A percentile compares a stretch with the other conserved stretches of the same genome.
phyloP scores from a whole-genome alignment of 2,797 vertebrate species.

The Perodicticus potto region DNA sequence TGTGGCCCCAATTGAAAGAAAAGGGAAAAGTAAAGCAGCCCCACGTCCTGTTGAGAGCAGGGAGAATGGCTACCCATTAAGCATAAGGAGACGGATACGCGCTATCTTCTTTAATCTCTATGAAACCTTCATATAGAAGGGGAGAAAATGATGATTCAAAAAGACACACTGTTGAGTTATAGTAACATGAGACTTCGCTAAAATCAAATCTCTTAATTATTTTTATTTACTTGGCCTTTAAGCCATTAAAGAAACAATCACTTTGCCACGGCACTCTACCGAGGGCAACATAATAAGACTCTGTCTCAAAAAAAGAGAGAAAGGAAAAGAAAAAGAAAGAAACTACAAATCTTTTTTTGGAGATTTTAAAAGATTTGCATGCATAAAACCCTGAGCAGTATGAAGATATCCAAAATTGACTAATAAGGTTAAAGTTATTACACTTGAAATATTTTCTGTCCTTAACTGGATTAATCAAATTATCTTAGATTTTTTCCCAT shows the following conservation, averaged over 20 bases:
- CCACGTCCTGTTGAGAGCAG: background rate
- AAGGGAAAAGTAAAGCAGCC: slow-evolving; percentile 31
- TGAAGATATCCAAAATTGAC: slow-evolving; percentile 20
- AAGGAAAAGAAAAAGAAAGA: background rate
- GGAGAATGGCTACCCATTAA: background rate
- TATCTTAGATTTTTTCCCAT: background rate
- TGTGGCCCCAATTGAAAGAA: slow-evolving; percentile 67
- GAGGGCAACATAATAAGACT: no score
- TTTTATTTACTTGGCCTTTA: slow-evolving; percentile 65
- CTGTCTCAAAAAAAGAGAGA: no score
- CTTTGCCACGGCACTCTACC: no score
- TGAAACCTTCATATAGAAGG: background rate
- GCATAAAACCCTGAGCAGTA: background rate
- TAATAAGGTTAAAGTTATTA: background rate
- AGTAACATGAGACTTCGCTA: slow-evolving; percentile 10
- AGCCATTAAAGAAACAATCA: background rate
- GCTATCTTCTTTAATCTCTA: background rate
- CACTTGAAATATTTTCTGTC: background rate
- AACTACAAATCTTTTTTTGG: background rate
- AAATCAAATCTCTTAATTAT: slow-evolving; percentile 27
- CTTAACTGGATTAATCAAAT: background rate
- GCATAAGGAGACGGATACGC: background rate
- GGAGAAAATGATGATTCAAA: background rate
- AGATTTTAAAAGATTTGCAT: slow-evolving; percentile 26
- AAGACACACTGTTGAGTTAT: slow-evolving; percentile 31